Percentiles rank a stretch among this genome's conserved stretches.
These are phyloP conservation scores for Scleropages formosus DNA, from an alignment of 2,797 vertebrate genomes.

Conservation along the genomic window DNA sequence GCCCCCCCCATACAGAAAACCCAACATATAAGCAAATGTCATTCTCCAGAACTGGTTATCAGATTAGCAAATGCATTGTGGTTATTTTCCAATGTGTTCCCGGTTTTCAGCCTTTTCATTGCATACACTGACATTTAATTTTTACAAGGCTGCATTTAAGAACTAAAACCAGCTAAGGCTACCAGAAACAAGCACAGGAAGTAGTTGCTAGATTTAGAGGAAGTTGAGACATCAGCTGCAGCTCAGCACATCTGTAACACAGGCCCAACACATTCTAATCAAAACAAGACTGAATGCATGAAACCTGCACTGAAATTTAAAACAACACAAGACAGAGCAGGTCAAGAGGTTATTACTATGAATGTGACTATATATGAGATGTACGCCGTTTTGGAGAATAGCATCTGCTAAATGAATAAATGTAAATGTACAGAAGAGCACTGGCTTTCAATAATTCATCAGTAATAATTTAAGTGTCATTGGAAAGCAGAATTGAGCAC, in stretches of 20 bases:
- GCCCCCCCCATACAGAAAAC: not conserved
- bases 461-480: not conserved
- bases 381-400: too few species aligned
- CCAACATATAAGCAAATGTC: not conserved
- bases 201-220: not conserved
- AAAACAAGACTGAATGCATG: too few species aligned
- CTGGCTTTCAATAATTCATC: too few species aligned
- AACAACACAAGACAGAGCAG: too few species aligned
- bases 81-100: not conserved
- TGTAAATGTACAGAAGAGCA: too few species aligned
- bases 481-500: not conserved
- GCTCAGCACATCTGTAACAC: too few species aligned
- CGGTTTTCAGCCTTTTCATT: not conserved
- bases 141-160: not conserved
- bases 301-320: too few species aligned
- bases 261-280: too few species aligned
- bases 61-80: not conserved
- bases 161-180: not conserved
- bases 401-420: too few species aligned
- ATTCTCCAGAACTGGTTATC: conserved; percentile 4
- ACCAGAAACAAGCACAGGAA: conserved; percentile 17
- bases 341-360: too few species aligned
- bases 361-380: too few species aligned
- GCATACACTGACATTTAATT: not conserved
- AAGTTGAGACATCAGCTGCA: not conserved